phyloP scores from a whole-genome alignment of 2,888 invertebrate species.

The Metallyticus violacea region DNA sequence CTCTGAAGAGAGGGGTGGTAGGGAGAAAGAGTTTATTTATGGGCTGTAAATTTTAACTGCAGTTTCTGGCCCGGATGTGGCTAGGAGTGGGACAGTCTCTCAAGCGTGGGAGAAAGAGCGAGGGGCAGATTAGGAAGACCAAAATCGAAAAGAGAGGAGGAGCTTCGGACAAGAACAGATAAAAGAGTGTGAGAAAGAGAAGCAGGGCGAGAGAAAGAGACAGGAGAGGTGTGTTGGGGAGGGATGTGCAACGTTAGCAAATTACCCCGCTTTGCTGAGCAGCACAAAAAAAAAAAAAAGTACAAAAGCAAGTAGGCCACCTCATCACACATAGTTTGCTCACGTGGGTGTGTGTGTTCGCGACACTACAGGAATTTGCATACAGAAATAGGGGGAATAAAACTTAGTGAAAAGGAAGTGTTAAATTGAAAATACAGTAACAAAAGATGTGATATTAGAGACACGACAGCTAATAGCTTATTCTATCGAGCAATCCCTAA shows the following conservation, averaged over 20 bases:
- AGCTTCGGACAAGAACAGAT: background rate
- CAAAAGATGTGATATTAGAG: background rate
- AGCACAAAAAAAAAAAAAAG: too few species aligned
- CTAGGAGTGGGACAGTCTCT: background rate
- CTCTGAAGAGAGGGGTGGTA: background rate
- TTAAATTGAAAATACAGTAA: background rate
- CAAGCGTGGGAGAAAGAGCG: background rate
- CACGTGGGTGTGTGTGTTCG: background rate
- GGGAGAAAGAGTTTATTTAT: conserved; percentile 14
- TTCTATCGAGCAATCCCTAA: too few species aligned
- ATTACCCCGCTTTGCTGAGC: conserved; percentile 1
- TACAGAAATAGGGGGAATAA: background rate
- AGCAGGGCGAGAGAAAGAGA: background rate
- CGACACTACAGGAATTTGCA: background rate
- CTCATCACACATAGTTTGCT: background rate
- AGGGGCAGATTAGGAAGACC: background rate
- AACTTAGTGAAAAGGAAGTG: background rate
- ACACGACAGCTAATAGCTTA: background rate
- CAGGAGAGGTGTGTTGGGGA: background rate
- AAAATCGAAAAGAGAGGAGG: background rate
- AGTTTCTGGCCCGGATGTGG: conserved; percentile 5
- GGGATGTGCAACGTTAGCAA: background rate
- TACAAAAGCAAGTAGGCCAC: background rate
- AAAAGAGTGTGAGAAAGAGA: background rate
- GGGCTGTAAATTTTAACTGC: conserved; percentile 25